Evolutionary conservation across 2,113 vertebrate species (phyloP), one percentile per base, ranked within the genome.

Genomic region (Siphamia tubifer): DNA sequence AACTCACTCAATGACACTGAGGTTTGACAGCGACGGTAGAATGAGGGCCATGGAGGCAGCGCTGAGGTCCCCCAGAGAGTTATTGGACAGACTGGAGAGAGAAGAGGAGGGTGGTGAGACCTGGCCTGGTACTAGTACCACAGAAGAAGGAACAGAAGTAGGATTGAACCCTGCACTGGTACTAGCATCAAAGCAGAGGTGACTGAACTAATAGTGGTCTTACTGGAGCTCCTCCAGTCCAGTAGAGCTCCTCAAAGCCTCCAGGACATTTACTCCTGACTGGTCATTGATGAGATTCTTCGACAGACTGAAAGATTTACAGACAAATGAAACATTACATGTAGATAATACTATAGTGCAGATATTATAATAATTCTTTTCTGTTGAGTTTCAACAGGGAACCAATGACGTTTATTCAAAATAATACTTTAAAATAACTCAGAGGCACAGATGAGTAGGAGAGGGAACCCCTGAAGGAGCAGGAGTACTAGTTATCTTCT

Each of bases 1-100:
- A 19, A 90, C 96, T 91, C 91, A 97, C 96, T 92, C 83, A 19
- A 98, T 80, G 48, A 94, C 66, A 45, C 79, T 83, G 65, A 97
- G 86, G 31, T 38, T 68, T 19, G 55, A 28, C 53, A 89, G 53
- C 1, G 1, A 72, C 1, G 93, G 92, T 8, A 97, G 84, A 31
- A 86, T 63, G 9, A 62, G 58, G 15, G 92, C 84, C 80, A 98
- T 92, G 36, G 11, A 73, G 64, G 68, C 62, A 45, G 90, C 91
- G n/a, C 87, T 88, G 49, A 48, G 48, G 19, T 89, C 75, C n/a
- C 89, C 91, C 13, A 97, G 87, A 13, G 0, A 31, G 53, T 96
- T 97, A 56, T 34, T 67, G 19, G 92, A 87, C 1, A 98, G 83
- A 12, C 96, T 98, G 81, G 31, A 83, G 84, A 30, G 54, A 5